Conservation (phyloP, 2,113 vertebrate genomes). For the Emberiza fucata region DNA sequence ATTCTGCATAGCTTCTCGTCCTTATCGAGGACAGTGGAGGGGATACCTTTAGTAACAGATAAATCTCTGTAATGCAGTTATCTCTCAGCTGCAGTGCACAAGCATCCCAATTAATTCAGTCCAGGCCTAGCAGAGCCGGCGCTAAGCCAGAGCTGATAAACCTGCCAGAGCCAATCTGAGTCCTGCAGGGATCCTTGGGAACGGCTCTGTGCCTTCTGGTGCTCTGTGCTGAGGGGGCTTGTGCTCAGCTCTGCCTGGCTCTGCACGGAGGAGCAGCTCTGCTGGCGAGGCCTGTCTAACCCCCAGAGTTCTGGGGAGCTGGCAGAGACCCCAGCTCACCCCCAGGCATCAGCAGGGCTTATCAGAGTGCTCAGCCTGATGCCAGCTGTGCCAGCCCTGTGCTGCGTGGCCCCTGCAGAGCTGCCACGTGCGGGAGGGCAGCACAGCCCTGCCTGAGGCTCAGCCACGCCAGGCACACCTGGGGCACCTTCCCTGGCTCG, state of each 20-base stretch:
- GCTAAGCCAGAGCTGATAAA: constrained; percentile 64
- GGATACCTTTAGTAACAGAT: constrained; percentile 58
- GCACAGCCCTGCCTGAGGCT: accelerated
- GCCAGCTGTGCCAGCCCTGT: not conserved
- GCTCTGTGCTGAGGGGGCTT: not conserved
- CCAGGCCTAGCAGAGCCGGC: constrained; percentile 56
- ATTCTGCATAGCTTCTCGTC: constrained; percentile 19
- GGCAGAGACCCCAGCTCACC: not conserved
- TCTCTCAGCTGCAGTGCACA: constrained; percentile 60
- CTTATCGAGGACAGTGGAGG: constrained; percentile 41
- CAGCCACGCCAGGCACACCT: not conserved
- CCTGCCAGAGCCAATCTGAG: constrained; percentile 57
- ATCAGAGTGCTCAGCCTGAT: not conserved
- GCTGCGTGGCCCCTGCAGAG: not conserved
- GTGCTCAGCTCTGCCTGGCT: not conserved
- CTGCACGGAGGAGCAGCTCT: accelerated
- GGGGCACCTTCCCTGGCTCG: not conserved
- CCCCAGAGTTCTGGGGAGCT: not conserved
- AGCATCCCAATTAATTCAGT: constrained; percentile 66
- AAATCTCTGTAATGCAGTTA: constrained; percentile 67
- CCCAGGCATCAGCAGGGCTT: not conserved
- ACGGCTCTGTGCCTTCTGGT: not conserved
- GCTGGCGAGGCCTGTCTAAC: not conserved
- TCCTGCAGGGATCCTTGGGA: constrained; percentile 29
- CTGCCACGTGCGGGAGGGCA: accelerated